These are phyloP conservation scores for Trematocara stigmaticum DNA, from an alignment of 2,113 vertebrate species.

Conservation along the genomic window DNA sequence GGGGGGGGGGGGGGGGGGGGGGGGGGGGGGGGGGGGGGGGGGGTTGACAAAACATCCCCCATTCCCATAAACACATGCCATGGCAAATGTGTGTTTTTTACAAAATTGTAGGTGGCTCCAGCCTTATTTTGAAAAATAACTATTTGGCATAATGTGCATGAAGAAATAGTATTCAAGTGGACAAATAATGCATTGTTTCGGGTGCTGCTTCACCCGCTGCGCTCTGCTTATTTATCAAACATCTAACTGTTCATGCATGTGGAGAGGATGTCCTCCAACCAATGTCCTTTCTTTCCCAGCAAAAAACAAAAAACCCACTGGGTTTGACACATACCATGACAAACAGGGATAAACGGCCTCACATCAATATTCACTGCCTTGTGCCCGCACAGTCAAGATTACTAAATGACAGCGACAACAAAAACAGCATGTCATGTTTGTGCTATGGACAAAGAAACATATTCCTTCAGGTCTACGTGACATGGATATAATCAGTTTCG, in stretches of 20 bases:
- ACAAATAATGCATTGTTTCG: slow-evolving; percentile 30
- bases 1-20: not conserved
- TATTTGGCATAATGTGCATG: slow-evolving; percentile 15
- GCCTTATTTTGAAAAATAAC: slow-evolving; percentile 19
- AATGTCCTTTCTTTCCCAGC: slow-evolving; percentile 35
- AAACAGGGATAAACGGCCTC: slow-evolving; percentile 41
- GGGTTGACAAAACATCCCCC: not conserved
- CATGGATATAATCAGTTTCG: slow-evolving; percentile 15
- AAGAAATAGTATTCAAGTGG: slow-evolving; percentile 16
- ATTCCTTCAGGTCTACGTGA: slow-evolving; percentile 33
- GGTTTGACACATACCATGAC: slow-evolving; percentile 47
- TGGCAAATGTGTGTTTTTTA: not conserved
- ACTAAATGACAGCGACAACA: slow-evolving; percentile 60
- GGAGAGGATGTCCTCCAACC: slow-evolving; percentile 48
- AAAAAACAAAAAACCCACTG: not conserved
- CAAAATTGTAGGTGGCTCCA: slow-evolving; percentile 1
- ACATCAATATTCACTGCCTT: slow-evolving; percentile 55
- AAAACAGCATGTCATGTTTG: slow-evolving; percentile 59
- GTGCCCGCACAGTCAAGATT: slow-evolving; percentile 41
- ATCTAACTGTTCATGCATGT: slow-evolving; percentile 43
- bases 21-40: not conserved
- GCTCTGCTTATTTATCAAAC: slow-evolving; percentile 35
- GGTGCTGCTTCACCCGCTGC: not conserved
- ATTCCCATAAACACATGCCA: slow-evolving; percentile 17
- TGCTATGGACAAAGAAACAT: slow-evolving; percentile 17